These are phyloP conservation scores for Gavialis gangeticus DNA, from an alignment of 2,113 vertebrate genomes.

Conservation along the genomic window DNA sequence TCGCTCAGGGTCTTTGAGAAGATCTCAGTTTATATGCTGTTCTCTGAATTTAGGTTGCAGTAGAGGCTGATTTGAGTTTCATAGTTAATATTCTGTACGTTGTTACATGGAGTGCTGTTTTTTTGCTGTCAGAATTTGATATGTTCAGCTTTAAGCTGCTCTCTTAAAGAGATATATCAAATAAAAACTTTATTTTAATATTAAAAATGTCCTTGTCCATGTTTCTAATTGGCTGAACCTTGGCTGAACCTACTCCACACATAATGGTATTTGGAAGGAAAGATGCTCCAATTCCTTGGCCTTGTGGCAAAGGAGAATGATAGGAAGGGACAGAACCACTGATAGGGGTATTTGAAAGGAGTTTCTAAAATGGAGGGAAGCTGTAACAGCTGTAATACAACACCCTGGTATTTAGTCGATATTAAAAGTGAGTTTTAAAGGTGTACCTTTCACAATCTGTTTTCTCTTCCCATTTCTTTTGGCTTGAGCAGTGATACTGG, in stretches of 20 bases:
- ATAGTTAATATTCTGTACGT: neutral
- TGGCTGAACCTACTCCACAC: neutral
- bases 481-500: neutral
- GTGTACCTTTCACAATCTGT: neutral
- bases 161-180: neutral
- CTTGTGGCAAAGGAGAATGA: neutral
- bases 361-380: slow-evolving; percentile 16
- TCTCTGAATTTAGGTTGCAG: neutral
- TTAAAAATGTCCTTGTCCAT: slow-evolving; percentile 7
- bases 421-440: slow-evolving; percentile 15
- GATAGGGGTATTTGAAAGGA: slow-evolving; percentile 4
- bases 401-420: neutral
- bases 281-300: slow-evolving; percentile 17
- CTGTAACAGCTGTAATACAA: neutral
- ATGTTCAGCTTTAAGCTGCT: neutral
- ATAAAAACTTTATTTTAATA: neutral
- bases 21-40: neutral
- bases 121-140: neutral
- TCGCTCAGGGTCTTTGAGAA: neutral
- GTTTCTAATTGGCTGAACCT: slow-evolving; percentile 18
- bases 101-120: neutral
- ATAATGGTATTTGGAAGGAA: slow-evolving; percentile 18
- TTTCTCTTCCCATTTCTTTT: neutral
- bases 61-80: slow-evolving; percentile 19
- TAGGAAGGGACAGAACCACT: neutral